Evolutionary conservation across 2,888 invertebrate genomes (phyloP).

Genomic region (Drosophila emarginata): DNA sequence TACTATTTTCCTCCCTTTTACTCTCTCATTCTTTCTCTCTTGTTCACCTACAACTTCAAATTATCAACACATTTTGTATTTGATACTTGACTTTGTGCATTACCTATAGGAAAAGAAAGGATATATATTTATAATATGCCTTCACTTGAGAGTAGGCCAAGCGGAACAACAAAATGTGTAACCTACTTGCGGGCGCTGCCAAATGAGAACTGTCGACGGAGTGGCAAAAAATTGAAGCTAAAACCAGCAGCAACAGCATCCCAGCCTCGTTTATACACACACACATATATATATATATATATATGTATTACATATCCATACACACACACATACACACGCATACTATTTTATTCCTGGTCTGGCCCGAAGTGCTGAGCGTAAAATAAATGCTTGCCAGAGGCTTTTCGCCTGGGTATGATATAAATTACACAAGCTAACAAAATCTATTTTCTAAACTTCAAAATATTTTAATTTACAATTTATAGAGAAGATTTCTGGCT

Average conservation of each 20-base stretch:
- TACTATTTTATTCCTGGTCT: neutral
- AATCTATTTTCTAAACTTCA: neutral
- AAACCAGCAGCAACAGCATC: slow-evolving; percentile 53
- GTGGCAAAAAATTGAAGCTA: slow-evolving; percentile 28
- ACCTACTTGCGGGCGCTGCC: slow-evolving; percentile 72
- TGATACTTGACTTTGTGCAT: neutral
- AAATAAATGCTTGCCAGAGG: slow-evolving; percentile 1
- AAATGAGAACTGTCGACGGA: slow-evolving; percentile 58
- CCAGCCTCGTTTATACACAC: slow-evolving; percentile 4
- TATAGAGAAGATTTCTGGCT: too few species aligned
- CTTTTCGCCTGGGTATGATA: neutral
- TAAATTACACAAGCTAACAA: neutral
- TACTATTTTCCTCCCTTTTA: neutral
- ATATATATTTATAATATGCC: slow-evolving; percentile 15
- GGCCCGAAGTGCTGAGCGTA: neutral
- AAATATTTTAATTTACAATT: too few species aligned
- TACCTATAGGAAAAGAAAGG: neutral
- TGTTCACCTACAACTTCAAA: neutral
- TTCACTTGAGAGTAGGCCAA: slow-evolving; percentile 3
- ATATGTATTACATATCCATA: too few species aligned
- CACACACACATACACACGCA: neutral
- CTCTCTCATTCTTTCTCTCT: neutral
- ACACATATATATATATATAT: too few species aligned
- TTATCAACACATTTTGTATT: neutral
- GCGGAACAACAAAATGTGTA: slow-evolving; percentile 61